phyloP scores from a whole-genome alignment of 2,113 vertebrate genomes.

The Chaetorhynchus papuensis region DNA sequence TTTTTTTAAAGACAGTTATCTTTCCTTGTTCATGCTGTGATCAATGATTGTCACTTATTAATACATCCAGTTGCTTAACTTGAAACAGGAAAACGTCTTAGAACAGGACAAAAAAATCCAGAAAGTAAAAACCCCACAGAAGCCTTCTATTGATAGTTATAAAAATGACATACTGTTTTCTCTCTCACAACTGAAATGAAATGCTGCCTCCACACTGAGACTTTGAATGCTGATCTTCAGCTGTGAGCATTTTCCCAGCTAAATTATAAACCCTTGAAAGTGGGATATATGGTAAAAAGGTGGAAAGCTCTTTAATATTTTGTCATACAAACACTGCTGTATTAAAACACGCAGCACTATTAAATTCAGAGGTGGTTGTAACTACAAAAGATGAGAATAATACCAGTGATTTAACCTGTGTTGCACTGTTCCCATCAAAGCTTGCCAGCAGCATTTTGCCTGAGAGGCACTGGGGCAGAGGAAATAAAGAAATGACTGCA shows the following conservation, averaged over 20 bases:
- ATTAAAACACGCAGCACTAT: not conserved
- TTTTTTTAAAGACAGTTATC: not conserved
- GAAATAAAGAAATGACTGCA: not conserved
- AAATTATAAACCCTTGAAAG: not conserved
- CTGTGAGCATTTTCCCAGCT: conserved; percentile 7
- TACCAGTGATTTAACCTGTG: not conserved
- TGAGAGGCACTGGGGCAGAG: not conserved
- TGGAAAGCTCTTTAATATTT: conserved; percentile 2
- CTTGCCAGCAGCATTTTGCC: not conserved
- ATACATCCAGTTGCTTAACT: not conserved
- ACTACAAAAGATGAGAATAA: not conserved
- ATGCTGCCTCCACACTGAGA: conserved; percentile 17
- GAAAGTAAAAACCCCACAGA: not conserved
- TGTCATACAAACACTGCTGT: not conserved
- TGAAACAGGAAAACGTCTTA: not conserved
- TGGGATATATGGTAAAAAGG: not conserved
- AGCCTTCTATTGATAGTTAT: not conserved
- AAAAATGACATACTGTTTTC: conserved; percentile 33
- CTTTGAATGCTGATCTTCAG: conserved; percentile 25
- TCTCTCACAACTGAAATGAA: conserved; percentile 28
- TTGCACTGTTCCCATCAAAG: not conserved
- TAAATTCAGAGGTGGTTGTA: not conserved
- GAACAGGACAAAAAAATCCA: not conserved
- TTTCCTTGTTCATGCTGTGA: not conserved
- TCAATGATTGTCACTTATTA: not conserved